Percentiles rank a stretch among this genome's conserved stretches.
phyloP scores from a whole-genome alignment of 2,797 vertebrate genomes.

The Gymnoscopelus microlampas region DNA sequence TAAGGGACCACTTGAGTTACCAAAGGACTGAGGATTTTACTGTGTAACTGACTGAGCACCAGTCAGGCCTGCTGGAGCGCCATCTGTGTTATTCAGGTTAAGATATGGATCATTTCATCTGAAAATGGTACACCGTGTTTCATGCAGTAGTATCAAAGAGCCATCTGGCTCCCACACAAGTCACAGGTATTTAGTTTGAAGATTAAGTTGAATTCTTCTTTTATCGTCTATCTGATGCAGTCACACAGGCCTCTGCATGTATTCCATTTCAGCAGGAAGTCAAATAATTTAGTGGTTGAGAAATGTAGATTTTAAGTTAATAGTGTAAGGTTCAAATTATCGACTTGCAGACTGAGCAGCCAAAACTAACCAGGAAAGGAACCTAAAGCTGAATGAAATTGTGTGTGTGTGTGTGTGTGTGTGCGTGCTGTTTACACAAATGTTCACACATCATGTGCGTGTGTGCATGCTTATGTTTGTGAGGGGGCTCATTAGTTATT shows the following conservation, averaged over 20 bases:
- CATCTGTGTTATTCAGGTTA: constrained; percentile 17
- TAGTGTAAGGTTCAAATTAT: background rate
- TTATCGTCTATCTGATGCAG: too few relatives aligned
- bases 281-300: background rate
- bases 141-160: background rate
- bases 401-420: background rate
- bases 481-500: constrained; percentile 16
- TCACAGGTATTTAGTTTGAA: background rate
- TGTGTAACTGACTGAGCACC: background rate
- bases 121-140: too few relatives aligned
- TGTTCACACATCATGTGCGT: background rate
- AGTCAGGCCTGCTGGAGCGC: background rate
- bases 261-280: too few relatives aligned
- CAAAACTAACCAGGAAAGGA: background rate
- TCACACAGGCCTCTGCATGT: too few relatives aligned
- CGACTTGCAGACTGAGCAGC: background rate
- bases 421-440: too few relatives aligned
- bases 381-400: background rate
- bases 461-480: background rate
- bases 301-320: background rate
- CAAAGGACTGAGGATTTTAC: too few relatives aligned
- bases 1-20: too few relatives aligned
- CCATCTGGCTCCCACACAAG: background rate
- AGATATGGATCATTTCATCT: constrained; percentile 16
- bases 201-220: too few relatives aligned